Base-by-base conservation (phyloP, 1,140 invertebrate genomes). In the Drosophila repletoides region DNA sequence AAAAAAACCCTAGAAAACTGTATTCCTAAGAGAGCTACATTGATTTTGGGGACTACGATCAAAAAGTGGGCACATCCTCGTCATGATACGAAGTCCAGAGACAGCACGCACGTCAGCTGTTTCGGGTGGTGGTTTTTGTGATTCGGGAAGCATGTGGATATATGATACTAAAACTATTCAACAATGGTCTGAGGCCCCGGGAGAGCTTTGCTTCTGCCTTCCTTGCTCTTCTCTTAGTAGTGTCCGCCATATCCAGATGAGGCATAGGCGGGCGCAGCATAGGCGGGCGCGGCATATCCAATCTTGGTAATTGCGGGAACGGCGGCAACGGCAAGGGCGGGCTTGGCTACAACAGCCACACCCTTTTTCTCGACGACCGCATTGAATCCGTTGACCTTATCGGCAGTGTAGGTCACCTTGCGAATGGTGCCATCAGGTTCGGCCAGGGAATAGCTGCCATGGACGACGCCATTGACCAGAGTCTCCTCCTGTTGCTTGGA, bases 381-480 rank as follows among this genome's bases (percentile, higher is more conserved):
- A 74, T 93, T 93, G 90, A 93, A 94, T 17, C 93, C 93, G 55
- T 93, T 92, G 15, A 93, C 72, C 10, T 93, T 89, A 65, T 93
- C 92, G 4, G 92, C 92, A 7, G 92, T 91, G 76, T 93, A 93
- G 65, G 92, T 92, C 4, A 93, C 93, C 79, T 93, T 92, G 36
- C 93, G 91, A 3, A 94, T 88, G 76, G 93, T 92, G 67, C 93
- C 93, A 75, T 94, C 93, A 10, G 93, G 93, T 76, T 94, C 93
- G 17, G 93, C 91, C 55, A 94, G 80, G 40, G 92, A 93, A 89
- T 94, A 94, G 38, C 92, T 92, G 55, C 93, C 93, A 63, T 93
- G 92, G 14, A 94, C 93, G 1, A 93, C 92, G 21, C 93, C 93
- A 60, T 93, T 92, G 69, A 92, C 91, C 2, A 93, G 90, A 10